Conservation (phyloP, 2,797 vertebrate genomes). For the Hybognathus amarus region DNA sequence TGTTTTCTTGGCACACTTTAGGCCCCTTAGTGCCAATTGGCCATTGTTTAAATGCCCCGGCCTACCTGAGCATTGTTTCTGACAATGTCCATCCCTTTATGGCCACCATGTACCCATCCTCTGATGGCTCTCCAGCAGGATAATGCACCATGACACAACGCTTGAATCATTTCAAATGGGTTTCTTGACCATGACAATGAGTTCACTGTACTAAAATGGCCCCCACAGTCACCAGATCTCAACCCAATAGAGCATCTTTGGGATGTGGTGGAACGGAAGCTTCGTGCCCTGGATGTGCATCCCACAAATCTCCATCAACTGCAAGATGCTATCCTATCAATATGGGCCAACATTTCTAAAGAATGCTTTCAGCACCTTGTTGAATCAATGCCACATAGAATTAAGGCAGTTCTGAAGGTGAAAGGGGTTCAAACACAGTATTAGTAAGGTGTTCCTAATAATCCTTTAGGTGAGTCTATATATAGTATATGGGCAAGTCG, state of each 20-base stretch:
- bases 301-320: slow-evolving; percentile 62
- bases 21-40: too few species aligned
- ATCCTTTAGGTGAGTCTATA: background rate
- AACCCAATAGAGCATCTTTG: background rate
- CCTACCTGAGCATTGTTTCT: too few species aligned
- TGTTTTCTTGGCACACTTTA: too few species aligned
- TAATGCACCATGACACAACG: slow-evolving; percentile 40
- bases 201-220: background rate
- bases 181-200: background rate
- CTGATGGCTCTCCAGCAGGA: slow-evolving; percentile 53
- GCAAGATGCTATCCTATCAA: background rate
- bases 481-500: background rate
- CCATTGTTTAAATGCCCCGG: too few species aligned
- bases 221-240: background rate
- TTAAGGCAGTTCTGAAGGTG: background rate
- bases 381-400: background rate
- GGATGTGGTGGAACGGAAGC: too few species aligned
- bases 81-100: too few species aligned
- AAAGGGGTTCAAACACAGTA: too few species aligned
- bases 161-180: slow-evolving; percentile 20
- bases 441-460: too few species aligned
- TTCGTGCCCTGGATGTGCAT: slow-evolving; percentile 25
- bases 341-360: background rate
- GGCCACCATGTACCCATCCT: slow-evolving; percentile 27
- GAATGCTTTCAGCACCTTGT: background rate